Percentiles rank a stretch among this genome's conserved stretches.
Evolutionary conservation across 1,140 invertebrate species (phyloP).

Genomic region (Popillia japonica): DNA sequence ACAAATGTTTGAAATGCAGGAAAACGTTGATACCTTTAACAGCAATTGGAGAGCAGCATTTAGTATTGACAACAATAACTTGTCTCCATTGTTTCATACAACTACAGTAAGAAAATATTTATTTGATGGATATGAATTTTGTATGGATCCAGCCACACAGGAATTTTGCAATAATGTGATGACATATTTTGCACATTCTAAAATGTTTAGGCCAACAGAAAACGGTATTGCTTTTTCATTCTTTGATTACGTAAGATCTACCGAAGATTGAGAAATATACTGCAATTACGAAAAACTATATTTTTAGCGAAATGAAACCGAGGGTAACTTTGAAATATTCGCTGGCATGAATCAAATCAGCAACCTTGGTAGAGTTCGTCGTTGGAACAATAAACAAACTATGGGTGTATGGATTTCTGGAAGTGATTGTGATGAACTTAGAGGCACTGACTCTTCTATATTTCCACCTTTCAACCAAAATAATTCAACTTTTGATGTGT

Average conservation of each 20-base stretch:
- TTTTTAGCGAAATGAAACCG: background rate
- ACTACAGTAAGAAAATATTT: background rate
- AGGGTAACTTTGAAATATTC: constrained; percentile 7
- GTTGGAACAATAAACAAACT: background rate
- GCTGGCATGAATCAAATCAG: background rate
- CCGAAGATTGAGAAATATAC: background rate
- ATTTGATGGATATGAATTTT: constrained; percentile 19
- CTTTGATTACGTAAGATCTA: background rate
- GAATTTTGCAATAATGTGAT: background rate
- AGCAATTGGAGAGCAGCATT: background rate
- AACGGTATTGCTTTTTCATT: constrained; percentile 17
- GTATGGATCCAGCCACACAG: background rate
- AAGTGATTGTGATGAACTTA: constrained; percentile 18
- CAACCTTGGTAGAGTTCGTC: background rate
- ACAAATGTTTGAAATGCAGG: constrained; percentile 19
- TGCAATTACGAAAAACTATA: background rate
- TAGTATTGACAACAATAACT: background rate
- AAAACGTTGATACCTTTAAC: background rate
- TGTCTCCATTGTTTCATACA: background rate
- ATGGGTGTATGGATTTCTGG: background rate
- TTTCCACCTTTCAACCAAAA: constrained; percentile 8
- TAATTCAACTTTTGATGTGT: background rate
- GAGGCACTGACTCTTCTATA: background rate
- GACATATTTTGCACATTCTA: background rate
- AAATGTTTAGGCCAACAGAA: background rate